A percentile compares a stretch with the other conserved stretches of the same genome.
phyloP scores from a whole-genome alignment of 2,888 invertebrate species.

The Physocephala rufipes region DNA sequence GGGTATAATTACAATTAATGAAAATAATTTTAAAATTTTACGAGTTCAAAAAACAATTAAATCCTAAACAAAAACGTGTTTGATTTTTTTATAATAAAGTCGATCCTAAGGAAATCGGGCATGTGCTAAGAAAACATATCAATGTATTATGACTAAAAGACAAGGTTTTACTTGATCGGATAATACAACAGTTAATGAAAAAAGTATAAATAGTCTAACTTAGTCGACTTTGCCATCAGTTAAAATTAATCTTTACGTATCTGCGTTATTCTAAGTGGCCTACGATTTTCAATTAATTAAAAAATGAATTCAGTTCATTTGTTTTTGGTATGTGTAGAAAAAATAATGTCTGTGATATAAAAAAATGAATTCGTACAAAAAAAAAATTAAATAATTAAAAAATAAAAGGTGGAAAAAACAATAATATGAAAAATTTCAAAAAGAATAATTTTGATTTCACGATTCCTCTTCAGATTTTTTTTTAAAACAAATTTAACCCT shows the following conservation, averaged over 20 bases:
- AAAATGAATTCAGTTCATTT: constrained; percentile 38
- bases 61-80: too few species aligned
- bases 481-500: too few species aligned
- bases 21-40: too few species aligned
- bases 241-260: constrained; percentile 50
- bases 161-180: background rate
- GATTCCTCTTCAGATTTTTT: background rate
- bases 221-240: constrained; percentile 53
- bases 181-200: constrained; percentile 14
- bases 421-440: too few species aligned
- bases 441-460: too few species aligned
- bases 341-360: background rate
- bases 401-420: too few species aligned
- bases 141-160: background rate
- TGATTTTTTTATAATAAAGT: background rate
- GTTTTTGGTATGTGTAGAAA: constrained; percentile 53
- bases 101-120: background rate
- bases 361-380: background rate
- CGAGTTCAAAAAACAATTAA: too few species aligned
- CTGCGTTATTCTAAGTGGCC: constrained; percentile 4
- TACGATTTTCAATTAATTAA: constrained; percentile 18
- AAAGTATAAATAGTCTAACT: constrained; percentile 53
- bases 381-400: background rate
- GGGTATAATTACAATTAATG: too few species aligned
- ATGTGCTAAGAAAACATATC: background rate